Conservation (phyloP, 2,888 invertebrate genomes). For the Noctua fimbriata region DNA sequence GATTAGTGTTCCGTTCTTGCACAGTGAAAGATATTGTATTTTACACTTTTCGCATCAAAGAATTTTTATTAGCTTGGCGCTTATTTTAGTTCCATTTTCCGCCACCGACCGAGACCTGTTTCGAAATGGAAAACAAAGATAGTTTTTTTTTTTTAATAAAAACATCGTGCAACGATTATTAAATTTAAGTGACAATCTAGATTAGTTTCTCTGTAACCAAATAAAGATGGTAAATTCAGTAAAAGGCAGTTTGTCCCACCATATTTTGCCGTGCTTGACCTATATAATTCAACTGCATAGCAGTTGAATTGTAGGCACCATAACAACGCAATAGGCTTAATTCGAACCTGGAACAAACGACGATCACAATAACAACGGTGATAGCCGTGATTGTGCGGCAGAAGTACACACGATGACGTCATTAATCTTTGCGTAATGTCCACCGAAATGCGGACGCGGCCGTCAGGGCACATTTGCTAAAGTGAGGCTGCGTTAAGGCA, state of each 20-base stretch:
- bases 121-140: not conserved
- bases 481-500: constrained; percentile 60
- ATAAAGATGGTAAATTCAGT: not conserved
- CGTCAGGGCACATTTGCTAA: constrained; percentile 83
- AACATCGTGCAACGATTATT: not conserved
- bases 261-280: not conserved
- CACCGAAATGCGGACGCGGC: constrained; percentile 76
- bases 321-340: constrained; percentile 46
- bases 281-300: not conserved
- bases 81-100: not conserved
- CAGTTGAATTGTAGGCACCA: not conserved
- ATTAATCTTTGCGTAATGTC: constrained; percentile 87
- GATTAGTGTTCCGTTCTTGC: not conserved
- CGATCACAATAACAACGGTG: constrained; percentile 62
- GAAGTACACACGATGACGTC: constrained; percentile 83
- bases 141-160: not conserved
- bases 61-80: not conserved
- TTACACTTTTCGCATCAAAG: not conserved
- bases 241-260: too few relatives aligned
- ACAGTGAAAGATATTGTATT: too few relatives aligned
- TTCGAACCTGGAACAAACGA: constrained; percentile 53
- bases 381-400: constrained; percentile 76
- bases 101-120: too few relatives aligned
- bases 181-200: not conserved
- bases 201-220: not conserved